Evolutionary conservation across 2,888 invertebrate species (phyloP), one percentile per base, ranked within the genome.

Genomic region (Cephus spinipes): DNA sequence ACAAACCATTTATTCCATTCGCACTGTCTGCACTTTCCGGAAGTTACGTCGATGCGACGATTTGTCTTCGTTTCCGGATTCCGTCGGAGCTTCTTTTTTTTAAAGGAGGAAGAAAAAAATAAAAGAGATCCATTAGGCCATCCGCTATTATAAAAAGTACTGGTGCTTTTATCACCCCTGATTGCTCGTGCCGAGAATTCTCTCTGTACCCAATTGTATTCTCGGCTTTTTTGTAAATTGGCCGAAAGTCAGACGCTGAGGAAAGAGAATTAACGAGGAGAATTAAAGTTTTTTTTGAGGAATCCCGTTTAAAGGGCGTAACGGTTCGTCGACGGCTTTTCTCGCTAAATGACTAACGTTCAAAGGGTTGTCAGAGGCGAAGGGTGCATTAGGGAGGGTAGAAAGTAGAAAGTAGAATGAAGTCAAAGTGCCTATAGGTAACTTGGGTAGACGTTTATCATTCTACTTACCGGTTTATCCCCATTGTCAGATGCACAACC

Each of bases 381-480:
- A 23, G 55, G 55, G 55, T 55, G 55, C 6, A 9, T 55, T 23
- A 55, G 9, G 55, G 55, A 55, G 55, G 23, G 40, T 15, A 40
- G 23, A 55, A 23, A 55, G 55, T 23, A 23, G 55, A 55, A 55
- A 55, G 55, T 55, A 23, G 23, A 55, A 55, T 23, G 55, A 55
- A 55, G 55, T 55, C 15, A 55, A 55, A 55, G 23, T 55, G 9
- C 23, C 23, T 55, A 55, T 55, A 55, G 55, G 55, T 9, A 55
- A 55, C 55, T 55, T 55, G 9, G 55, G 23, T 55, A 55, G 55
- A 33, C 32, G 31, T 71, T 71, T 31, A 33, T 71, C 71, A 33
- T 71, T 71, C 31, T 85, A 85, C 83, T 74, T 69, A 76, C 77
- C 79, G 81, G 76, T 55, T 36, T 79, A 80, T 81, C 77, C 79